Conservation (phyloP, 2,113 vertebrate species). For the Speoplatyrhinus poulsoni region DNA sequence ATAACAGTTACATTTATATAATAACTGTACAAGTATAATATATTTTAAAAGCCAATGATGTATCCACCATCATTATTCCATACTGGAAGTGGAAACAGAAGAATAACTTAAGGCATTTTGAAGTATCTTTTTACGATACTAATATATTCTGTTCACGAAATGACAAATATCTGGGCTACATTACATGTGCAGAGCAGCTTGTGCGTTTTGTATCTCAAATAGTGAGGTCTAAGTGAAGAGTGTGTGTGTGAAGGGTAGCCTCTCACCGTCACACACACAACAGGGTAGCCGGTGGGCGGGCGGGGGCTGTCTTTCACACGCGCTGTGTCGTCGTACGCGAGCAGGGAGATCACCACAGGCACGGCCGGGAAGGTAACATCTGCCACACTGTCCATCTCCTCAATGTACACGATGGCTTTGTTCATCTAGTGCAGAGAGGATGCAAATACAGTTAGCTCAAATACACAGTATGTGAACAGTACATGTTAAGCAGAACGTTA, state of each 20-base stretch:
- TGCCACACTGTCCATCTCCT: conserved; percentile 82
- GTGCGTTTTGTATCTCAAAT: background rate
- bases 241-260: background rate
- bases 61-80: no score
- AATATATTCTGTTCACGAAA: no score
- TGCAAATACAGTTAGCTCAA: background rate
- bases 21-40: no score
- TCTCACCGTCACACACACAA: conserved; percentile 80
- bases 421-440: conserved; percentile 67
- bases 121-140: no score
- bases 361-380: conserved; percentile 82
- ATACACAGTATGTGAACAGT: background rate
- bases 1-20: background rate
- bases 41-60: no score
- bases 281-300: conserved; percentile 76
- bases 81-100: background rate
- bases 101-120: background rate
- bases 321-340: conserved; percentile 75
- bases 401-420: conserved; percentile 83
- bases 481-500: no score
- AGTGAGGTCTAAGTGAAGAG: background rate
- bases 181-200: background rate
- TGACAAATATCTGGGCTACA: background rate
- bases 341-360: conserved; percentile 78
- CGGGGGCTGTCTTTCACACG: conserved; percentile 71